Evolutionary conservation across 2,797 vertebrate species (phyloP).

Genomic region (Rhabdomys pumilio): DNA sequence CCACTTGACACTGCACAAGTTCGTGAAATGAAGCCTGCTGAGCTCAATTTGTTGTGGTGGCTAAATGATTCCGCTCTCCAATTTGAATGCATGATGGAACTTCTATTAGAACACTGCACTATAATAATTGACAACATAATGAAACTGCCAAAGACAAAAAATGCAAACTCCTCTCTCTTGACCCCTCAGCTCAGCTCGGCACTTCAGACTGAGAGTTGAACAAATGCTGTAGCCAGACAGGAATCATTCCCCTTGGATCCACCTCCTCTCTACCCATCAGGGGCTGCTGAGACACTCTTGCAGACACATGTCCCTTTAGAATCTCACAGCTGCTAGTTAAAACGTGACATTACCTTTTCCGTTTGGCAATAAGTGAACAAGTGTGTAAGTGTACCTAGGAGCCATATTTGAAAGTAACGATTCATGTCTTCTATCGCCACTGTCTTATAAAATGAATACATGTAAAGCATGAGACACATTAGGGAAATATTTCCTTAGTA

Average conservation of each 20-base stretch:
- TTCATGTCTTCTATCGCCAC: not conserved
- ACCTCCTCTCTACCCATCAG: not conserved
- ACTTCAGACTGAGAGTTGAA: slow-evolving; percentile 36
- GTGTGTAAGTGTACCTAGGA: not conserved
- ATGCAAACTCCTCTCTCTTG: slow-evolving; percentile 77
- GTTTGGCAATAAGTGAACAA: not conserved
- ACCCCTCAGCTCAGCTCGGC: slow-evolving; percentile 71
- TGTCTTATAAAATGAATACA: not conserved
- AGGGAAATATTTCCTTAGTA: not conserved
- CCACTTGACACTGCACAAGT: slow-evolving; percentile 87
- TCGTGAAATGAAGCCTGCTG: slow-evolving; percentile 88
- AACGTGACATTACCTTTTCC: not conserved
- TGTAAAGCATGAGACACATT: not conserved
- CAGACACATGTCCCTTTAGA: not conserved
- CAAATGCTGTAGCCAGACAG: slow-evolving; percentile 34
- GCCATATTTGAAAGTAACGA: not conserved
- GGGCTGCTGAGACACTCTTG: slow-evolving; percentile 1
- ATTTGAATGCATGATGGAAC: slow-evolving; percentile 87
- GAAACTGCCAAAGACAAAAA: slow-evolving; percentile 74
- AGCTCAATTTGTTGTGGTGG: slow-evolving; percentile 86
- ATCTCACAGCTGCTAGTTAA: not conserved
- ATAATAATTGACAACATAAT: slow-evolving; percentile 84
- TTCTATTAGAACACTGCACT: slow-evolving; percentile 79
- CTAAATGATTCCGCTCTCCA: slow-evolving; percentile 85
- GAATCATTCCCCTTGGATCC: not conserved